phyloP scores from a whole-genome alignment of 2,113 vertebrate genomes.

The Pseudorasbora parva region DNA sequence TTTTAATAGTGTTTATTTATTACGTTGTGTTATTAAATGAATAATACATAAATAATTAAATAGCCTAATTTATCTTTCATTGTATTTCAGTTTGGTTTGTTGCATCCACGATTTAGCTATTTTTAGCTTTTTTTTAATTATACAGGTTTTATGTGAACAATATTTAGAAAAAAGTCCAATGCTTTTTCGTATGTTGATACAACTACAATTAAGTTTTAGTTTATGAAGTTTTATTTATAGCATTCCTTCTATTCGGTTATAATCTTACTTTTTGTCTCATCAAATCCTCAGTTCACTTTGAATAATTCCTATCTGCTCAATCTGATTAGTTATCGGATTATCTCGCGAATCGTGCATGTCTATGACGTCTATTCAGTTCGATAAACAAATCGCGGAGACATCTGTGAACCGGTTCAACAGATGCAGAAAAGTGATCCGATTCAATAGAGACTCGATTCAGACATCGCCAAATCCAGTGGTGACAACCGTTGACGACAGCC shows the following conservation, averaged over 20 bases:
- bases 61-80: neutral
- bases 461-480: no score
- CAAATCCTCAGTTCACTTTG: neutral
- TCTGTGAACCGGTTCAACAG: neutral
- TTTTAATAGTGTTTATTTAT: neutral
- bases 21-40: neutral
- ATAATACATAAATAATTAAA: neutral
- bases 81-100: neutral
- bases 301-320: neutral
- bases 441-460: neutral
- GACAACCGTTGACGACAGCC: neutral
- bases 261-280: neutral
- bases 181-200: neutral
- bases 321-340: neutral
- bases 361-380: neutral
- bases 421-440: neutral
- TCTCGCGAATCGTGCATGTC: neutral
- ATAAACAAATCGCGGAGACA: neutral
- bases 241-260: neutral
- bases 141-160: no score
- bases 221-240: neutral
- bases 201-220: neutral
- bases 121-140: no score
- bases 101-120: neutral
- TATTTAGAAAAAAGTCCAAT: no score